Evolutionary conservation across 2,888 invertebrate species (phyloP).

Genomic region (Drosophila koepferae): DNA sequence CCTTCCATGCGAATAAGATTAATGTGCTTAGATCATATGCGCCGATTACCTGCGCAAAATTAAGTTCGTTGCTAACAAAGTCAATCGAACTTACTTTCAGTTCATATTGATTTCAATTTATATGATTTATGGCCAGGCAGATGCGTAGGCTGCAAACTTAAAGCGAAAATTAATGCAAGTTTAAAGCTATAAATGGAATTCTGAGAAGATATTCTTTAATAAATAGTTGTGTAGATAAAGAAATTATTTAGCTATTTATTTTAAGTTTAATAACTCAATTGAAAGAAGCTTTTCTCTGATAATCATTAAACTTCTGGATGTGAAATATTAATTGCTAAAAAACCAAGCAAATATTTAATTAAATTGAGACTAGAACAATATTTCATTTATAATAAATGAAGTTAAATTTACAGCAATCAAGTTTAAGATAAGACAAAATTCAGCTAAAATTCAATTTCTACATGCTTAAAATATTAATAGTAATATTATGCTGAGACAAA

Average conservation of each 20-base stretch:
- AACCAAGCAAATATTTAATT: no score
- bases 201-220: neutral
- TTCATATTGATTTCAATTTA: slow-evolving; percentile 59
- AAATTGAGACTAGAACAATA: no score
- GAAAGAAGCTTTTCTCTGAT: neutral
- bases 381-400: no score
- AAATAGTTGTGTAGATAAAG: neutral
- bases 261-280: neutral
- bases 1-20: slow-evolving; percentile 64
- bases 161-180: slow-evolving; percentile 1
- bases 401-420: no score
- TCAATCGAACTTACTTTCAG: slow-evolving; percentile 50
- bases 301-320: no score
- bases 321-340: no score
- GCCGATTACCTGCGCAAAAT: slow-evolving; percentile 58
- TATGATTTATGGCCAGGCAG: slow-evolving; percentile 43
- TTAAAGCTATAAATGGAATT: neutral
- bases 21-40: slow-evolving; percentile 63
- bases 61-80: slow-evolving; percentile 44
- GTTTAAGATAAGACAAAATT: no score
- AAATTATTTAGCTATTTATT: slow-evolving; percentile 3
- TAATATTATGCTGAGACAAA: no score
- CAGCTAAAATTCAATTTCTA: no score
- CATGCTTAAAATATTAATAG: no score
- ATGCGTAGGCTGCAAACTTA: slow-evolving; percentile 1